Evolutionary conservation across 1,140 invertebrate genomes (phyloP), one percentile per base, ranked within the genome.

Genomic region (honey bee (Apis mellifera)): DNA sequence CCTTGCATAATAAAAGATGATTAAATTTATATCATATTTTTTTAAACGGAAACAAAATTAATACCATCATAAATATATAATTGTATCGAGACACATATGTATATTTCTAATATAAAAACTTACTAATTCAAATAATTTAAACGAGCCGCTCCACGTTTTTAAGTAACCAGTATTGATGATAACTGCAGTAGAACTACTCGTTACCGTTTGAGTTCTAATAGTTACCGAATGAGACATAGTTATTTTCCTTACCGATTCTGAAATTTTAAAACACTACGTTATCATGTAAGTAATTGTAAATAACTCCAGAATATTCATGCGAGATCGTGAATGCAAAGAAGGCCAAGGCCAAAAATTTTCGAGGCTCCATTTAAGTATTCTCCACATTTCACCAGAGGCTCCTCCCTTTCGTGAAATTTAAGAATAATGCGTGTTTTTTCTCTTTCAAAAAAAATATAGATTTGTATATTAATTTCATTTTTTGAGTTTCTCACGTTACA

Each of bases 161-260:
- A 97, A 93, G 91, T 97, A 97, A 32, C 96, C 96, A 7, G 96
- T 96, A 89, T 98, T 97, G 65, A 97, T 90, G 62, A 97, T 95
- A 77, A 97, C 95, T 11, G 96, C 95, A 1, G 96, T 96, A 48
- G 96, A 96, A n/a, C 95, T 95, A 42, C 95, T 96, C 21, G 97
- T 97, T n/a, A 97, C 97, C 8, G 95, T 95, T 42, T 97, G 97
- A 82, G 97, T 95, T 21, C 97, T 97, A 62, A 98, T 96, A 59
- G 97, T 98, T 85, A 98, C 96, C 59, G 96, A 95, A 93, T 97
- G 97, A 83, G 97, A 97, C 97, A 98, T 98, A 52, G 74, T 82
- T 42, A 48, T 19, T 54, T 64, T 78, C 23, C 66, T 75, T 73
- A n/a, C 32, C 69, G 76, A n/a, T 50, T 71, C 86, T 87, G 78